A percentile compares a stretch with the other conserved stretches of the same genome.
Evolutionary conservation across 2,888 invertebrate genomes (phyloP).

Genomic region (Tiliacea citrago): DNA sequence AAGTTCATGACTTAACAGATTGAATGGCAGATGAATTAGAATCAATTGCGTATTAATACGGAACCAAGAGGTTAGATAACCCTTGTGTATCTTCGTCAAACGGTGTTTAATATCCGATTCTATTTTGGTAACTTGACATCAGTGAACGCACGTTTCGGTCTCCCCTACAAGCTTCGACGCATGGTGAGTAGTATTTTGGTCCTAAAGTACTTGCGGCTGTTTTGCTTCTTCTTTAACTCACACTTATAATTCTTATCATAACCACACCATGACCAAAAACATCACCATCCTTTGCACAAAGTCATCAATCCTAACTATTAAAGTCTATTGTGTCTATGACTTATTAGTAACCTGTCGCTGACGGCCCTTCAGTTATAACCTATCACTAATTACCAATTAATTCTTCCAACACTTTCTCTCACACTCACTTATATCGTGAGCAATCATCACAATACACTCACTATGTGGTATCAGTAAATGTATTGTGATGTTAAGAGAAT

Average conservation of each 20-base stretch:
- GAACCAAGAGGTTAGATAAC: constrained; percentile 44
- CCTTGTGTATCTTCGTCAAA: constrained; percentile 30
- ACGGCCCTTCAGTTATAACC: too few relatives aligned
- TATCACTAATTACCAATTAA: background rate
- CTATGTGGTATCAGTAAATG: background rate
- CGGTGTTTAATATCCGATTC: constrained; percentile 42
- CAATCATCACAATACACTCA: background rate
- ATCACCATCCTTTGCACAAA: background rate
- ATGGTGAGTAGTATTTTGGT: constrained; percentile 34
- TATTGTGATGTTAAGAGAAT: background rate
- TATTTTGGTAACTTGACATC: constrained; percentile 46
- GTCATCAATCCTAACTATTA: background rate
- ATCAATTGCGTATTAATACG: constrained; percentile 28
- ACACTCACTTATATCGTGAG: background rate
- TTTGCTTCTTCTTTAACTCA: constrained; percentile 2
- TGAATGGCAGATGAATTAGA: constrained; percentile 35
- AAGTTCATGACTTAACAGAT: constrained; percentile 44
- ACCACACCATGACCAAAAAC: background rate
- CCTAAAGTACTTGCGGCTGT: background rate
- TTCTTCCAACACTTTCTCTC: background rate
- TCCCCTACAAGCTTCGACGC: constrained; percentile 16
- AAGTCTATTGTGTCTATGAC: background rate
- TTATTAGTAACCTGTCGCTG: background rate
- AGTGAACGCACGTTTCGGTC: constrained; percentile 3
- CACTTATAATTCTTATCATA: background rate